These are phyloP conservation scores for Pleuronectes platessa DNA, from an alignment of 2,113 vertebrate species.

Conservation along the genomic window DNA sequence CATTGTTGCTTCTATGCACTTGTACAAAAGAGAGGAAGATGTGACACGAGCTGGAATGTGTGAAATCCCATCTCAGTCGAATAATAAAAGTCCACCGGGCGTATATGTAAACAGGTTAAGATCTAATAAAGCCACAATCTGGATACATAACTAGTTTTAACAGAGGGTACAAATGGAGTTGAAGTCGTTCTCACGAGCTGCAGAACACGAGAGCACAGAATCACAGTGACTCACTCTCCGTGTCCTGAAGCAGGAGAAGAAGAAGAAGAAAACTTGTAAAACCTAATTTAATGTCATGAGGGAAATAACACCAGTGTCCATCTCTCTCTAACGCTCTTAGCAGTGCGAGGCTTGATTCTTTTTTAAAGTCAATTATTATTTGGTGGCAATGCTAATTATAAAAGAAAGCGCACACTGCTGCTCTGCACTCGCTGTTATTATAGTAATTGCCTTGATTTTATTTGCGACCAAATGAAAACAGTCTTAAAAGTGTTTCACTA, in stretches of 20 bases:
- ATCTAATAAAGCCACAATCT: not conserved
- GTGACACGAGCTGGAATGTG: too few species aligned
- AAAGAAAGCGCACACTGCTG: slow-evolving; percentile 30
- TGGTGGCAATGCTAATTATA: slow-evolving; percentile 44
- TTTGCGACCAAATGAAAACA: slow-evolving; percentile 37
- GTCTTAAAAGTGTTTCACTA: slow-evolving; percentile 6
- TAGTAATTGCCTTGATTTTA: slow-evolving; percentile 46
- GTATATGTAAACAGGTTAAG: not conserved
- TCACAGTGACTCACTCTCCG: not conserved
- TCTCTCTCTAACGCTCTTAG: slow-evolving; percentile 24
- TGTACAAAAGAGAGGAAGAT: too few species aligned
- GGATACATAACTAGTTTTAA: not conserved
- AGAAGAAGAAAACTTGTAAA: slow-evolving; percentile 6
- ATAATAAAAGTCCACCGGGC: not conserved
- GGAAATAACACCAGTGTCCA: slow-evolving; percentile 1
- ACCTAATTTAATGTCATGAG: slow-evolving; percentile 6
- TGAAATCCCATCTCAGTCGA: too few species aligned
- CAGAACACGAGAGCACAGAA: not conserved
- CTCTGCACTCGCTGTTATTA: slow-evolving; percentile 32
- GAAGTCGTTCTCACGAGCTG: not conserved
- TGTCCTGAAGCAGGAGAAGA: slow-evolving; percentile 10
- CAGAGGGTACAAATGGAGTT: not conserved
- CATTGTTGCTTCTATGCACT: too few species aligned
- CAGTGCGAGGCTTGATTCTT: slow-evolving; percentile 40
- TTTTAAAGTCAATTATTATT: slow-evolving; percentile 50